Evolutionary conservation across 2,113 vertebrate species (phyloP).

Genomic region (Sebastes schlegelii): DNA sequence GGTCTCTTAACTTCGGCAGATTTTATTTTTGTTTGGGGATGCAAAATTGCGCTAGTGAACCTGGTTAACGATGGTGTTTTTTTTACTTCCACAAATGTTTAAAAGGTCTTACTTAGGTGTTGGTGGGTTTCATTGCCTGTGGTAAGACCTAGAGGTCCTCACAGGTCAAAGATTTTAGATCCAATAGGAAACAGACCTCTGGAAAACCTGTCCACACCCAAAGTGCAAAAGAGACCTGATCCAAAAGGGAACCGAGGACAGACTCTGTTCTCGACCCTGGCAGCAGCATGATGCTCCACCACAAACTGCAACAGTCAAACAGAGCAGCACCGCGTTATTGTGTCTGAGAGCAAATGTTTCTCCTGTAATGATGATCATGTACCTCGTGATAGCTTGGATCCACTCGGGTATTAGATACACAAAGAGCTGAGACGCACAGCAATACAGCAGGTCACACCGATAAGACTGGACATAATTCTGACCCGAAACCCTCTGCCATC

Average conservation of each 20-base stretch:
- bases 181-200: background rate
- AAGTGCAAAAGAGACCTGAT: background rate
- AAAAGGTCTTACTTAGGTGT: slow-evolving; percentile 29
- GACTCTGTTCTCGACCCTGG: background rate
- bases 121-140: no score
- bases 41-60: background rate
- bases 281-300: background rate
- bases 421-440: background rate
- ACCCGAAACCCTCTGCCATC: background rate
- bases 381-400: background rate
- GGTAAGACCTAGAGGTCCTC: no score
- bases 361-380: background rate
- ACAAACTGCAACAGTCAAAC: background rate
- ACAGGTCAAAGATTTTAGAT: no score
- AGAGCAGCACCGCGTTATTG: background rate
- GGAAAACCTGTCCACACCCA: background rate
- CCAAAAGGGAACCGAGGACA: background rate
- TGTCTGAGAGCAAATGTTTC: slow-evolving; percentile 9
- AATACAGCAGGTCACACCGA: no score
- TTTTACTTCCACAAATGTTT: slow-evolving; percentile 25
- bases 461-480: background rate
- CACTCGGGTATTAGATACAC: background rate
- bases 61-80: background rate
- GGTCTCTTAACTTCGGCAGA: slow-evolving; percentile 33
- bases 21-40: slow-evolving; percentile 13